phyloP scores from a whole-genome alignment of 2,113 vertebrate genomes.

The Axis porcinus region DNA sequence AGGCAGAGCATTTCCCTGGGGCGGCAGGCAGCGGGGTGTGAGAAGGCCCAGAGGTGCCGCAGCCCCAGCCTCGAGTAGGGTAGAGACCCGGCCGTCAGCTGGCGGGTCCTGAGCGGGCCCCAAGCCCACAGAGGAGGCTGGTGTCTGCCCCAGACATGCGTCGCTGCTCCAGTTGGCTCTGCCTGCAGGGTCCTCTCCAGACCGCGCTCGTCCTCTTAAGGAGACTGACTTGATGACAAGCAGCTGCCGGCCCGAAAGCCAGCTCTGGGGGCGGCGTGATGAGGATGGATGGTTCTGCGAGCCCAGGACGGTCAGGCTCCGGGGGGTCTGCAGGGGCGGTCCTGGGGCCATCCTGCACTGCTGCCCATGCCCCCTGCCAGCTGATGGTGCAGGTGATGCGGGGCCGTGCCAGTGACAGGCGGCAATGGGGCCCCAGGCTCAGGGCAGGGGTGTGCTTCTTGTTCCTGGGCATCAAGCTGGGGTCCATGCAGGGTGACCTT shows the following conservation, averaged over 20 bases:
- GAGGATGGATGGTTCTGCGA: neutral
- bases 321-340: neutral
- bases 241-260: fast-evolving
- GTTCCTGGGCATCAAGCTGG: neutral
- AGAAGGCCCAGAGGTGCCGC: neutral
- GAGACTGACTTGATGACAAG: neutral
- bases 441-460: neutral
- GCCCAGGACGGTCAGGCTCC: fast-evolving
- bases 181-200: neutral
- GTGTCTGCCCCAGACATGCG: neutral
- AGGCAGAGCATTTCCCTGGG: neutral
- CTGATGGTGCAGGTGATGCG: neutral
- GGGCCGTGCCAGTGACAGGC: fast-evolving
- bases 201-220: fast-evolving
- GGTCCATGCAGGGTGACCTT: neutral
- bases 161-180: fast-evolving
- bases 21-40: neutral
- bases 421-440: fast-evolving
- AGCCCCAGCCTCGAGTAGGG: fast-evolving
- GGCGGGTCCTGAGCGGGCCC: too few species aligned
- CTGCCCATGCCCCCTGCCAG: fast-evolving
- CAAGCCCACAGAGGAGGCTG: fast-evolving
- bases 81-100: fast-evolving
- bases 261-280: neutral
- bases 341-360: too few species aligned